Evolutionary conservation across 1,140 invertebrate genomes (phyloP), one percentile per base, ranked within the genome.

Genomic region (Meloidogyne exigua): DNA sequence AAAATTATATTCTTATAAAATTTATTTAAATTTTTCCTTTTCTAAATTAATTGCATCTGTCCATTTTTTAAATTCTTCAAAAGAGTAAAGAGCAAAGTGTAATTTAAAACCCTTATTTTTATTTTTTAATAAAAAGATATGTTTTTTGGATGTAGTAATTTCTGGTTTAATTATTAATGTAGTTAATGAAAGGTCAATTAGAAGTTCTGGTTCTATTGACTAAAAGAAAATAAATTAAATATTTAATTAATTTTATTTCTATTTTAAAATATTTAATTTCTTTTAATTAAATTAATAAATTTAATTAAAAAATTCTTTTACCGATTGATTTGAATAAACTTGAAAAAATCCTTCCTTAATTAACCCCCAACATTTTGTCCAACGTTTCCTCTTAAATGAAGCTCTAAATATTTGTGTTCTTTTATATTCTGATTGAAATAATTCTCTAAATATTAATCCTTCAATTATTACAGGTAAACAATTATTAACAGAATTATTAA

Each of bases 191-290:
- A 80, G 23, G 63, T 81, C 65, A 15, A 81, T 68, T 23, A 73
- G 76, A 28, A 81, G 25, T n/a, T 81, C 73, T 3, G 80, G 75
- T 26, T 71, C 36, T 42, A 76, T 75, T 32, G 79, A 75, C 78
- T 44, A 15, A 44, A 62, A 78, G 4, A 7, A 39, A 39, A n/a
- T n/a, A n/a, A n/a, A n/a, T n/a, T n/a, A n/a, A n/a, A n/a, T n/a
- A n/a, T n/a, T n/a, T n/a, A n/a, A n/a, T n/a, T n/a, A n/a, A n/a
- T n/a, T n/a, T n/a, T n/a, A n/a, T n/a, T n/a, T n/a, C n/a, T n/a
- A n/a, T n/a, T n/a, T n/a, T n/a, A n/a, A n/a, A n/a, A n/a, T n/a
- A n/a, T n/a, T n/a, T n/a, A n/a, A n/a, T n/a, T n/a, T n/a, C n/a
- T n/a, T n/a, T n/a, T n/a, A n/a, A n/a, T n/a, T n/a, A n/a, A n/a